Evolutionary conservation across 2,113 vertebrate species (phyloP).

Genomic region (Chlorodrepanis virens): DNA sequence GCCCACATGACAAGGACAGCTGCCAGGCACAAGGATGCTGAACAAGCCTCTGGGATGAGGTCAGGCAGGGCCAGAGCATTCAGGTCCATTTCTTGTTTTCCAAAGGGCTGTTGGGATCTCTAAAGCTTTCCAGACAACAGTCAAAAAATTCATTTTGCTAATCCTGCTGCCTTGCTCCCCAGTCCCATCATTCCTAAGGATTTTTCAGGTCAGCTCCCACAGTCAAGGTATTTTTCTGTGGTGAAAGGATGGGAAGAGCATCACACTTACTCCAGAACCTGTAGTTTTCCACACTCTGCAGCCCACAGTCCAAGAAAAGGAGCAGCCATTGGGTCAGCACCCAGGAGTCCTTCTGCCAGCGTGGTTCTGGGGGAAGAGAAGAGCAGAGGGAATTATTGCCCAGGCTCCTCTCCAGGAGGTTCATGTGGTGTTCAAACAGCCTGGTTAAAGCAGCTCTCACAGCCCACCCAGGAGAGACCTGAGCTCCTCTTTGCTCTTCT

Average conservation of each 20-base stretch:
- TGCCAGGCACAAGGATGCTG: not conserved
- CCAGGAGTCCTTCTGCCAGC: not conserved
- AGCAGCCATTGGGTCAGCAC: not conserved
- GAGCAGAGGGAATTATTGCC: not conserved
- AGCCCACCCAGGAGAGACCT: not conserved
- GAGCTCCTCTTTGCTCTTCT: not conserved
- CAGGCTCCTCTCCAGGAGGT: not conserved
- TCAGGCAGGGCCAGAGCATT: not conserved
- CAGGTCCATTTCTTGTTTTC: not conserved
- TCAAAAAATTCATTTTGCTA: not conserved
- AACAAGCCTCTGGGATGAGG: not conserved
- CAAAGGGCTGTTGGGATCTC: not conserved
- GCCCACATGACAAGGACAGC: not conserved
- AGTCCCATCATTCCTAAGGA: not conserved
- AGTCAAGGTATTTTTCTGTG: not conserved
- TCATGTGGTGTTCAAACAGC: not conserved
- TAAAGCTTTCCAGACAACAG: not conserved
- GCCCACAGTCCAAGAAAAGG: not conserved
- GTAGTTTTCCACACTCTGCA: not conserved
- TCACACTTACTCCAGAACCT: not conserved
- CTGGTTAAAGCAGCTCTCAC: not conserved
- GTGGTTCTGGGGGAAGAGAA: not conserved
- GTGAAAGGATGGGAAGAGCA: not conserved
- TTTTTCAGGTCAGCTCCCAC: not conserved
- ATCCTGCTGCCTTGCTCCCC: not conserved